Evolutionary conservation across 2,888 invertebrate species (phyloP), one percentile per base, ranked within the genome.

Genomic region (Nowickia ferox): DNA sequence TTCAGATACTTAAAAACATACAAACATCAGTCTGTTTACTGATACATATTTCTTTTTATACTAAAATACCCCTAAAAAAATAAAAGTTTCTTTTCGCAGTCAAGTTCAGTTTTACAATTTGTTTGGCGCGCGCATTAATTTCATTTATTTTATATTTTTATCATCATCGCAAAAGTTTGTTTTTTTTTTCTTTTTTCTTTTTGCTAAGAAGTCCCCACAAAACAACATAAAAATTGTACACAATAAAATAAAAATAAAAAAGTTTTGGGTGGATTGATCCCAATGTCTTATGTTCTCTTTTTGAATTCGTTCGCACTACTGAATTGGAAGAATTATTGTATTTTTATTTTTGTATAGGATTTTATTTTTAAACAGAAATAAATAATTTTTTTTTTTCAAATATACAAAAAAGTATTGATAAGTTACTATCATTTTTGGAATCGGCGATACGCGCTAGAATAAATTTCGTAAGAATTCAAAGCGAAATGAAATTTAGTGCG

Each of bases 81-180:
- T 59, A 77, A 83, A 61, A 81, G 19, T 65, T 59, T 81, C 83
- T 76, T 84, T 87, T 77, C 90, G 88, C 90, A 91, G 90, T 91
- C 91, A 91, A 91, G 91, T 91, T 91, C 91, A 91, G 89, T 90
- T 90, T 86, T 86, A 89, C 89, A 89, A 90, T 90, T 90, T 90
- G 88, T 88, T 87, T 89, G 88, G 88, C 88, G 88, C 87, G 88
- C 87, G 88, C 88, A 89, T 89, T 87, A 88, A 88, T 89, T 88
- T 89, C 88, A 65, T 82, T 78, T 53, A 78, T 74, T 65, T 82
- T 65, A 87, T 87, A 86, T 88, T 82, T 77, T 51, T 86, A 75
- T 87, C 87, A 38, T 81, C 86, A 57, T 59, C 59, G 53, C 46
- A 48, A 42, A 55, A 69, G 63, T 75, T 13, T 69, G n/a, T 53